These are phyloP conservation scores for Idris sp. DNA, from an alignment of 1,140 invertebrate species.

Conservation along the genomic window DNA sequence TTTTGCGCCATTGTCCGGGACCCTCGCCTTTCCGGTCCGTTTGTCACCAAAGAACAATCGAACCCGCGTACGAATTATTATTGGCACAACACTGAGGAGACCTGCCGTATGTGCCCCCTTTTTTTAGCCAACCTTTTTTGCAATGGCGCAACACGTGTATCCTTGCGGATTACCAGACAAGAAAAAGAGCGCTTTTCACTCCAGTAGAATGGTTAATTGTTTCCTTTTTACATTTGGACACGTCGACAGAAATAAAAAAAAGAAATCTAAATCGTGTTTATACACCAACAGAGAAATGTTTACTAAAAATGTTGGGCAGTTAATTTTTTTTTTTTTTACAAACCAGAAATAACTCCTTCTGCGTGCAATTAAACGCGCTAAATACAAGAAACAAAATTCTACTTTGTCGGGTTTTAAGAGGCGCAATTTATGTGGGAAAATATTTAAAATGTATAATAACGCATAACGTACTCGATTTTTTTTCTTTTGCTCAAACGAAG, in stretches of 20 bases:
- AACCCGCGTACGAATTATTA: constrained; percentile 59
- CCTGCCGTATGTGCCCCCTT: constrained; percentile 25
- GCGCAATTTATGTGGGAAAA: constrained; percentile 58
- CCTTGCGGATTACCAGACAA: constrained; percentile 63
- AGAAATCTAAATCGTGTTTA: constrained; percentile 48
- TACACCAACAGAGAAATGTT: too few species aligned
- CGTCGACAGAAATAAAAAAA: constrained; percentile 11
- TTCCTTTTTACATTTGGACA: constrained; percentile 43
- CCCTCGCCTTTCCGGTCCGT: constrained; percentile 50
- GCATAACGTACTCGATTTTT: constrained; percentile 51
- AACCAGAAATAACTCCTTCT: constrained; percentile 4
- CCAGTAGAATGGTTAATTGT: constrained; percentile 60
- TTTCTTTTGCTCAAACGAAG: too few species aligned
- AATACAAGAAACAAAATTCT: constrained; percentile 43
- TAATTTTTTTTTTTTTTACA: too few species aligned
- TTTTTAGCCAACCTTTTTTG: constrained; percentile 25
- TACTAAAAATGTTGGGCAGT: too few species aligned
- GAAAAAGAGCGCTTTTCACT: constrained; percentile 46
- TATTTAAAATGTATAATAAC: constrained; percentile 56
- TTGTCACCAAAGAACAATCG: constrained; percentile 54
- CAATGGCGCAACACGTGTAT: constrained; percentile 59
- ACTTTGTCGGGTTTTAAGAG: constrained; percentile 42
- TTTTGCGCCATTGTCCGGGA: constrained; percentile 66
- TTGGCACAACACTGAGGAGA: constrained; percentile 68
- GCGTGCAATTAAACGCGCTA: constrained; percentile 42